Conservation (phyloP, 2,797 vertebrate species). For the Macrochelys suwanniensis region DNA sequence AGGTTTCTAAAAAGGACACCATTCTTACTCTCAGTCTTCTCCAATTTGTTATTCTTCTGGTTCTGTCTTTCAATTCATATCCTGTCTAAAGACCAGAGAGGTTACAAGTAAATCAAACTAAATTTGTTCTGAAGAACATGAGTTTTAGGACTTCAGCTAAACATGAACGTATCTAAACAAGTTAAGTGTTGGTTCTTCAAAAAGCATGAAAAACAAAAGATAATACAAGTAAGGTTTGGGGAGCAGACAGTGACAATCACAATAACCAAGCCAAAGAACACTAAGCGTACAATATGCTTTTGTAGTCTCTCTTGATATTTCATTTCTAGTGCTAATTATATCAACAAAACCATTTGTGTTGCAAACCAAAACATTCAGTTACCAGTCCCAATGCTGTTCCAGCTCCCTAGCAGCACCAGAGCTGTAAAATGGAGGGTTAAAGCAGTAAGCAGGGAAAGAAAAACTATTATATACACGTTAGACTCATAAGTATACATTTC, state of each 20-base stretch:
- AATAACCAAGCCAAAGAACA: neutral
- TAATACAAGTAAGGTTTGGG: neutral
- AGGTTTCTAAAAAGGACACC: neutral
- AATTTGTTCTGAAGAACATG: neutral
- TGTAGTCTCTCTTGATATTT: neutral
- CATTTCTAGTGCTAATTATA: neutral
- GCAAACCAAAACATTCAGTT: neutral
- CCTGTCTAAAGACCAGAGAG: neutral
- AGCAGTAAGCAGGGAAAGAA: neutral
- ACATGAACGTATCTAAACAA: neutral
- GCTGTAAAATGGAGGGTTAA: neutral
- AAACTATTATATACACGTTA: constrained; percentile 1
- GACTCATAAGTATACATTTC: neutral
- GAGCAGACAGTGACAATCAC: neutral
- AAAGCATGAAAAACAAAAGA: neutral
- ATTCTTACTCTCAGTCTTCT: neutral
- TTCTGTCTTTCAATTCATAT: neutral
- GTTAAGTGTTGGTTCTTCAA: constrained; percentile 9
- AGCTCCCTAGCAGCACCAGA: neutral
- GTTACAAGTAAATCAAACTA: neutral
- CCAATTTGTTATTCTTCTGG: neutral
- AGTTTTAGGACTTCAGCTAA: neutral
- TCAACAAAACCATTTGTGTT: neutral
- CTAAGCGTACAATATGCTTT: neutral
- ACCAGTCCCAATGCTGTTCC: neutral